Evolutionary conservation across 1,140 invertebrate genomes (phyloP).

Genomic region (Rhyacophila brunnea): DNA sequence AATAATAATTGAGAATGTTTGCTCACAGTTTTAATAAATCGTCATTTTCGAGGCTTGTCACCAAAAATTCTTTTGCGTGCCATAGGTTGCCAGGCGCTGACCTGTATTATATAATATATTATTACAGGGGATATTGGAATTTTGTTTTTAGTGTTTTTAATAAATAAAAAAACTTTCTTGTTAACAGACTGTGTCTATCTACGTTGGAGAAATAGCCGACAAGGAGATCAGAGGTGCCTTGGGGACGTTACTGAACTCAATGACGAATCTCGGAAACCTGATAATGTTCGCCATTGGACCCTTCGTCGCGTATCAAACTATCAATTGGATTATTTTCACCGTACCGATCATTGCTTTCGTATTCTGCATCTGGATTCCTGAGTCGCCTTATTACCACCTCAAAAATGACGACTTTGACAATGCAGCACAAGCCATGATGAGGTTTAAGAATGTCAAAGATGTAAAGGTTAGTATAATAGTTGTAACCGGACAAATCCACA

Average conservation of each 20-base stretch:
- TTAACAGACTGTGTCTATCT: conserved; percentile 60
- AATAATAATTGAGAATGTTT: too few species aligned
- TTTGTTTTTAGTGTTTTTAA: too few species aligned
- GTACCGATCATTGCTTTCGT: conserved; percentile 58
- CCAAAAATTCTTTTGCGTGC: too few species aligned
- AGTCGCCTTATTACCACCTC: conserved; percentile 72
- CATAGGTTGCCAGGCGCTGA: too few species aligned
- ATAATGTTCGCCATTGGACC: conserved; percentile 57
- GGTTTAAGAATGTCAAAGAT: conserved; percentile 46
- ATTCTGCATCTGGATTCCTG: conserved; percentile 69
- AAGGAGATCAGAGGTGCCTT: conserved; percentile 65
- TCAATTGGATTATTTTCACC: conserved; percentile 50
- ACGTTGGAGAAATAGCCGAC: conserved; percentile 70
- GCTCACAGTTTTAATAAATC: too few species aligned
- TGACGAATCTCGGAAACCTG: conserved; percentile 66
- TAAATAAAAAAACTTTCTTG: not conserved
- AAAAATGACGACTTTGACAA: conserved; percentile 53
- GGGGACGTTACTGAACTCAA: conserved; percentile 66
- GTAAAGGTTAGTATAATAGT: conserved; percentile 44
- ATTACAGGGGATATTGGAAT: too few species aligned
- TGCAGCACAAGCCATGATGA: conserved; percentile 47
- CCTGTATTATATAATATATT: too few species aligned
- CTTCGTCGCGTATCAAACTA: conserved; percentile 51
- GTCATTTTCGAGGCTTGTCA: too few species aligned
- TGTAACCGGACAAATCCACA: too few species aligned